Evolutionary conservation across 1,140 invertebrate genomes (phyloP).

Genomic region (Gonioctena quinquepunctata): DNA sequence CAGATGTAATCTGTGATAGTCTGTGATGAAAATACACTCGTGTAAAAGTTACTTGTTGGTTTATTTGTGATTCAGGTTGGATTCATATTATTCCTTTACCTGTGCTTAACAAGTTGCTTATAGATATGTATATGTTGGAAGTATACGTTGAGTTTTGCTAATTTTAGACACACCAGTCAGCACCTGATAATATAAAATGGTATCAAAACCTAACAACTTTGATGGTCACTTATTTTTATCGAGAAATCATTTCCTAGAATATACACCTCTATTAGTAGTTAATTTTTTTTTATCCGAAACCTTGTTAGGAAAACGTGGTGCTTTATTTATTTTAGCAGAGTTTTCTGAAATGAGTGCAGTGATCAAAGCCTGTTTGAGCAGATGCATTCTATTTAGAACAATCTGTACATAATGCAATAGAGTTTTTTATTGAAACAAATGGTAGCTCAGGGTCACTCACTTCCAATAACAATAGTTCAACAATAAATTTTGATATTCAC

Average conservation of each 20-base stretch:
- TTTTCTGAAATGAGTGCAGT: not conserved
- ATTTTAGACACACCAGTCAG: not conserved
- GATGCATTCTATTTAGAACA: constrained; percentile 3
- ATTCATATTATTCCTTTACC: not conserved
- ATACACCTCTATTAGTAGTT: not conserved
- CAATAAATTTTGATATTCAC: no score
- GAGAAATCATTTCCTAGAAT: not conserved
- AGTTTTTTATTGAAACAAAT: constrained; percentile 21
- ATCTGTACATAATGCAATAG: constrained; percentile 2
- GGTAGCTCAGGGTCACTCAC: constrained; percentile 57
- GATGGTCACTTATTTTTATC: not conserved
- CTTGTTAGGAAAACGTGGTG: not conserved
- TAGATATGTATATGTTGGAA: not conserved
- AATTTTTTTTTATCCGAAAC: not conserved
- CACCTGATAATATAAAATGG: no score
- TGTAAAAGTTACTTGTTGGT: not conserved
- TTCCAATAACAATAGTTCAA: constrained; percentile 53
- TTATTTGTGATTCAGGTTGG: not conserved
- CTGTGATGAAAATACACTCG: constrained; percentile 48
- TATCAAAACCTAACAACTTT: no score
- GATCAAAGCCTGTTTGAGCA: not conserved
- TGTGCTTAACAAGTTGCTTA: not conserved
- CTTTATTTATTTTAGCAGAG: not conserved
- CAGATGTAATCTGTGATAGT: constrained; percentile 55
- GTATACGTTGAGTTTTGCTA: not conserved